Conservation (phyloP, 2,888 invertebrate genomes). For the Eupithecia abbreviata region DNA sequence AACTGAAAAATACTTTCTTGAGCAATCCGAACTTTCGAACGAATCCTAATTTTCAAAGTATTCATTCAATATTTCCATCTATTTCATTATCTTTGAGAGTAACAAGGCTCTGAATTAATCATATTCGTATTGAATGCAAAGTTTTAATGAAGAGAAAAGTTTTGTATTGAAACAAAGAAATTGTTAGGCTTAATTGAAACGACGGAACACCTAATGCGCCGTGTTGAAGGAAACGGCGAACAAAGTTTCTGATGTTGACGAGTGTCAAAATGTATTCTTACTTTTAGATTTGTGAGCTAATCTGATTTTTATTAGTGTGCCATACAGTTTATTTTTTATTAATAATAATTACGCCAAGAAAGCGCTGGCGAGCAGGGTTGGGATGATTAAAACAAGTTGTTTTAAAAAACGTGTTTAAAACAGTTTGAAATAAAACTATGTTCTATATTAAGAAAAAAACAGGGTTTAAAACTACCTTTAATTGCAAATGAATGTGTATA, state of each 20-base stretch:
- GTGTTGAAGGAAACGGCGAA: constrained; percentile 51
- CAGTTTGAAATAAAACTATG: too few relatives aligned
- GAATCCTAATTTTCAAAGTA: not conserved
- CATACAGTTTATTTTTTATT: not conserved
- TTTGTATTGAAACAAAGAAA: constrained; percentile 47
- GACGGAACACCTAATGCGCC: constrained; percentile 49
- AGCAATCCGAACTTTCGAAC: not conserved
- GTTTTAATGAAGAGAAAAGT: constrained; percentile 56
- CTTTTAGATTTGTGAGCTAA: not conserved
- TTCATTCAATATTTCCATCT: not conserved
- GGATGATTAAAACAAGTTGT: too few relatives aligned
- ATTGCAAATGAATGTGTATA: too few relatives aligned
- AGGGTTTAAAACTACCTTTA: too few relatives aligned
- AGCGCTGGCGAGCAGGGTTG: too few relatives aligned
- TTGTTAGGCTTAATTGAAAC: constrained; percentile 58
- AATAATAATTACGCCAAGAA: too few relatives aligned
- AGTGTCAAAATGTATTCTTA: constrained; percentile 1
- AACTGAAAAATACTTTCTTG: not conserved
- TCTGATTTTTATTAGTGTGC: not conserved
- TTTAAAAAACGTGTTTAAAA: too few relatives aligned
- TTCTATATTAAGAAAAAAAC: too few relatives aligned
- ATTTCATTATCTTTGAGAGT: constrained; percentile 17
- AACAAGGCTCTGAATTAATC: constrained; percentile 50
- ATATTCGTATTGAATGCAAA: constrained; percentile 52
- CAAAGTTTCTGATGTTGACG: constrained; percentile 27